phyloP scores from a whole-genome alignment of 2,113 vertebrate genomes.

The Gasterosteus nipponicus region DNA sequence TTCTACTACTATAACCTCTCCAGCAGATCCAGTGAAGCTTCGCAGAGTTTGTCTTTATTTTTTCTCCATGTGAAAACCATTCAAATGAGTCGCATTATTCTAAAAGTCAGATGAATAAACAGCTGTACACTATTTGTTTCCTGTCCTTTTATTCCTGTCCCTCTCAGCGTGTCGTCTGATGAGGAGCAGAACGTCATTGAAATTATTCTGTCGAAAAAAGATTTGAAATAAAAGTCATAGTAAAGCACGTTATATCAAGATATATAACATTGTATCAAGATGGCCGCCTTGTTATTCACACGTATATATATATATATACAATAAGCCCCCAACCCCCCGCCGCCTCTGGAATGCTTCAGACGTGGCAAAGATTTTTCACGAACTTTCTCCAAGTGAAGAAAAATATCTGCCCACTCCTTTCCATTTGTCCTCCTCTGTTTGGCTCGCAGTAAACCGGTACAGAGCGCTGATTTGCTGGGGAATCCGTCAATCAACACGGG shows the following conservation, averaged over 20 bases:
- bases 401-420: background rate
- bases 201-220: too few relatives aligned
- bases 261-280: too few relatives aligned
- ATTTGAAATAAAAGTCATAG: too few relatives aligned
- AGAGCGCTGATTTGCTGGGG: background rate
- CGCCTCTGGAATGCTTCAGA: conserved; percentile 36
- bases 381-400: conserved; percentile 57
- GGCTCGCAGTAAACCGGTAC: background rate
- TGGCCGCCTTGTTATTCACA: too few relatives aligned
- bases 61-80: conserved; percentile 33
- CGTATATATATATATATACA: too few relatives aligned
- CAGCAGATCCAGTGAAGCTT: conserved; percentile 56
- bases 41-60: conserved; percentile 54
- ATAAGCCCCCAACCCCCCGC: background rate
- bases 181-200: too few relatives aligned
- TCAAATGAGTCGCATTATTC: background rate
- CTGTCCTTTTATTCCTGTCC: background rate
- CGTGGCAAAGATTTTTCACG: conserved; percentile 68
- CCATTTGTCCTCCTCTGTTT: conserved; percentile 61
- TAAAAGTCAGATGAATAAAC: conserved; percentile 40
- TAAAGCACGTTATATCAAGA: too few relatives aligned
- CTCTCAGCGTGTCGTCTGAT: too few relatives aligned
- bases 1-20: background rate
- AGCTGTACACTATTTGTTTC: conserved; percentile 37
- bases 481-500: fast-evolving